Evolutionary conservation across 2,888 invertebrate genomes (phyloP).

Genomic region (Smittia sp.): DNA sequence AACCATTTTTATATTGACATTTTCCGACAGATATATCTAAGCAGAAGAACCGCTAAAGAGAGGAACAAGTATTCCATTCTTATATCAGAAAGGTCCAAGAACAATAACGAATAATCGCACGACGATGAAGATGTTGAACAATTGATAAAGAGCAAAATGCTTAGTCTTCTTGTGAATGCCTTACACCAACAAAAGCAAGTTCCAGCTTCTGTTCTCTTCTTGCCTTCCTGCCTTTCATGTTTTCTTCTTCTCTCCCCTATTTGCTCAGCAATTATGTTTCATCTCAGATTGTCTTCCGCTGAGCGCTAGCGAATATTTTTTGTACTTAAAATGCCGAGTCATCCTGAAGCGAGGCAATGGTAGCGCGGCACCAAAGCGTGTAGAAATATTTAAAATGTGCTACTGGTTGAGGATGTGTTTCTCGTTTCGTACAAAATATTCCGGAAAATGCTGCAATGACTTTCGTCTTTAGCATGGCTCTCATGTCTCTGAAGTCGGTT

Average conservation of each 20-base stretch:
- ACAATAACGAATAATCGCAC: constrained; percentile 39
- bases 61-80: too few relatives aligned
- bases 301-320: background rate
- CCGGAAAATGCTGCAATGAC: background rate
- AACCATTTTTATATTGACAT: constrained; percentile 4
- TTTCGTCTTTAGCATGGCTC: background rate
- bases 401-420: background rate
- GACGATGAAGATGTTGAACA: constrained; percentile 39
- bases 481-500: background rate
- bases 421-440: background rate
- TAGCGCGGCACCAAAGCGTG: background rate
- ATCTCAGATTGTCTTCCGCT: constrained; percentile 9
- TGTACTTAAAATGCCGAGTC: background rate
- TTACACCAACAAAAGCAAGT: background rate
- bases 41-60: background rate
- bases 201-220: constrained; percentile 23
- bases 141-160: constrained; percentile 27
- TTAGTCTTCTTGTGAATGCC: constrained; percentile 27
- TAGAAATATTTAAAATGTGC: background rate
- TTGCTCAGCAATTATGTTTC: constrained; percentile 25
- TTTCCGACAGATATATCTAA: constrained; percentile 17
- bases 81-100: background rate
- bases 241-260: constrained; percentile 21
- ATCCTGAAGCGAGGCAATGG: background rate
- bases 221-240: background rate